phyloP scores from a whole-genome alignment of 2,888 invertebrate genomes.

The Rhamnusium bicolor region DNA sequence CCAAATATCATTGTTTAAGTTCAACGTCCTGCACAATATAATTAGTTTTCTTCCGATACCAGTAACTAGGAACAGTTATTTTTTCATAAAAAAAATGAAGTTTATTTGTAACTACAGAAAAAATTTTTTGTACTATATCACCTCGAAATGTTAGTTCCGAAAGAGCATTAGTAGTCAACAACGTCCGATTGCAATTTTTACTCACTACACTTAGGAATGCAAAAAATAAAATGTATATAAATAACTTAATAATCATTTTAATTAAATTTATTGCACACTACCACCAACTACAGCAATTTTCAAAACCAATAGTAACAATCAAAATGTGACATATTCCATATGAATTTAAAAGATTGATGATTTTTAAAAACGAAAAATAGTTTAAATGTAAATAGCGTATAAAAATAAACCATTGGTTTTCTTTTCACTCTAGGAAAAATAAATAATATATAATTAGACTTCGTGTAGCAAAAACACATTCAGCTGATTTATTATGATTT shows the following conservation, averaged over 20 bases:
- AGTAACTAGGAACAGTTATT: no score
- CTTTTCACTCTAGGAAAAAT: slow-evolving; percentile 21
- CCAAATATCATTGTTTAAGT: no score
- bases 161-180: no score
- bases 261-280: neutral
- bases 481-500: slow-evolving; percentile 12
- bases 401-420: slow-evolving; percentile 19
- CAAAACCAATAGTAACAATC: neutral
- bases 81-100: no score
- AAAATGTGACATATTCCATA: neutral
- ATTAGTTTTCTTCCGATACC: no score
- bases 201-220: no score
- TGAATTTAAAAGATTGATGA: neutral
- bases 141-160: no score
- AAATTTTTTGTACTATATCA: no score
- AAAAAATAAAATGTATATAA: no score
- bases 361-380: slow-evolving; percentile 16
- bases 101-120: no score
- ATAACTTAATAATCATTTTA: neutral
- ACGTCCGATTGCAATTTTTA: no score
- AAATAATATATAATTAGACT: slow-evolving; percentile 13
- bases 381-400: slow-evolving; percentile 8
- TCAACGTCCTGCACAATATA: no score
- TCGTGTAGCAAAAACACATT: slow-evolving; percentile 10
- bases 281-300: neutral